Conservation (phyloP, 2,113 vertebrate species). For the Sinocyclocheilus anophthalmus region DNA sequence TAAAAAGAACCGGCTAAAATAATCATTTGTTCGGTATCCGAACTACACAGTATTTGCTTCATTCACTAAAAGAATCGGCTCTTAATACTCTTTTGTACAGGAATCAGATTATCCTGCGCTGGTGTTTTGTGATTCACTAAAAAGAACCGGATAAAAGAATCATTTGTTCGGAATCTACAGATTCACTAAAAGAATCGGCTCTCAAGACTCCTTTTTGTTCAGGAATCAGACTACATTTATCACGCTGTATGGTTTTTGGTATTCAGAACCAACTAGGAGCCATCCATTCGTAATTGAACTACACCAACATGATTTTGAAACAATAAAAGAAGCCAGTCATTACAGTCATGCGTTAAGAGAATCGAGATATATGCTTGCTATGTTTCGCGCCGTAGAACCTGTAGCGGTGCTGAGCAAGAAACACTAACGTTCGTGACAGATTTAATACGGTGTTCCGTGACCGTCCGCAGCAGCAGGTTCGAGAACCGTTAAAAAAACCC, state of each 20-base stretch:
- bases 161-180: background rate
- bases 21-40: background rate
- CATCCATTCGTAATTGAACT: background rate
- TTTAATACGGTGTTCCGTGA: background rate
- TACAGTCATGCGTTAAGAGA: background rate
- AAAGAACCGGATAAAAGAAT: background rate
- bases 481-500: background rate
- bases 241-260: background rate
- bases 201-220: background rate
- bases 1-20: background rate
- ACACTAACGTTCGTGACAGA: background rate
- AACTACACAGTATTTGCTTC: background rate
- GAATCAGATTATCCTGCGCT: background rate
- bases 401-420: background rate
- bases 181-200: background rate
- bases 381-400: background rate
- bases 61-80: background rate
- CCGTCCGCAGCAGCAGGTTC: background rate
- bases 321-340: background rate
- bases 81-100: background rate
- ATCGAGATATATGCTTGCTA: background rate
- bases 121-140: background rate
- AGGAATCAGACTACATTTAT: background rate
- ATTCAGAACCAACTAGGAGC: background rate
- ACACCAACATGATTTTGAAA: background rate